These are phyloP conservation scores for Garra rufa DNA, from an alignment of 2,113 vertebrate species.

Conservation along the genomic window DNA sequence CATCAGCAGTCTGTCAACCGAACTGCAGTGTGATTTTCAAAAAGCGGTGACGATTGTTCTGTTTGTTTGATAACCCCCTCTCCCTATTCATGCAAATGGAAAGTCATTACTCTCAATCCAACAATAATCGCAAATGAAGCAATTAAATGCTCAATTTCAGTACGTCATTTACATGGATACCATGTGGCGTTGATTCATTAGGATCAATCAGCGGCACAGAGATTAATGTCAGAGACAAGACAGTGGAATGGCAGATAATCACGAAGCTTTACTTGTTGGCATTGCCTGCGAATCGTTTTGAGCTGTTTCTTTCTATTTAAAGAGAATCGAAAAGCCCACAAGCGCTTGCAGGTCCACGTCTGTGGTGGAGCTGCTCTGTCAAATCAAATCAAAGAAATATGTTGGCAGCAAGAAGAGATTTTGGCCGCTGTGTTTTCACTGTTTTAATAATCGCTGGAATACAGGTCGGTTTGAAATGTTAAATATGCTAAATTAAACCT, in stretches of 20 bases:
- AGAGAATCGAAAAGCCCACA: not conserved
- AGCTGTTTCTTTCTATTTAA: not conserved
- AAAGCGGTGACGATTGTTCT: constrained; percentile 10
- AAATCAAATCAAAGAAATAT: constrained; percentile 19
- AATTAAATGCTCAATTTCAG: constrained; percentile 65
- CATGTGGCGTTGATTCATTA: constrained; percentile 66
- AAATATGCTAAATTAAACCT: not conserved
- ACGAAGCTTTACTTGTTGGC: constrained; percentile 8
- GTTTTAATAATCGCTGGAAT: constrained; percentile 5
- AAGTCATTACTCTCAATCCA: constrained; percentile 47
- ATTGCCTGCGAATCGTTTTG: not conserved
- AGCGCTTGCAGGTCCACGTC: not conserved
- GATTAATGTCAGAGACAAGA: constrained; percentile 63
- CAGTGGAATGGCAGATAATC: constrained; percentile 28
- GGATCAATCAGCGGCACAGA: constrained; percentile 57
- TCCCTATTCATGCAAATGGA: constrained; percentile 38
- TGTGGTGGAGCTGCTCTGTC: not conserved
- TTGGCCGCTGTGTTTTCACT: constrained; percentile 13
- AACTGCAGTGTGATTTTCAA: not conserved
- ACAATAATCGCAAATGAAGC: constrained; percentile 62
- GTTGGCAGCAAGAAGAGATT: not conserved
- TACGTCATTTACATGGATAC: constrained; percentile 55
- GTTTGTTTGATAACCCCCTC: constrained; percentile 41
- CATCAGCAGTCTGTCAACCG: constrained; percentile 10
- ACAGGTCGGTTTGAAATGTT: not conserved